Evolutionary conservation across 2,888 invertebrate genomes (phyloP).

Genomic region (Archips crataeganus): DNA sequence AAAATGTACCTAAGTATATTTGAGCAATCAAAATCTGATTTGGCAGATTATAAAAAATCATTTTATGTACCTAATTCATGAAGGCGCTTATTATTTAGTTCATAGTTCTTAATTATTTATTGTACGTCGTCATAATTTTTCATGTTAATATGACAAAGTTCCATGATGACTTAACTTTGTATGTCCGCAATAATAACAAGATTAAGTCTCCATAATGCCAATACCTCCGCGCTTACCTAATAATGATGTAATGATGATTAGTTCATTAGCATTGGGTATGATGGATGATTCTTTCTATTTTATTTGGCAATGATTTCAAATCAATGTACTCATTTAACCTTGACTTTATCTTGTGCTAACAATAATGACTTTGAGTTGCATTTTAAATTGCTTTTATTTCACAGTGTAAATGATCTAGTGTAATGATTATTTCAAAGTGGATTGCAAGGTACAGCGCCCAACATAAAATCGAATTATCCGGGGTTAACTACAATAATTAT

Average conservation of each 20-base stretch:
- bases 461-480: too few species aligned
- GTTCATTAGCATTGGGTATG: constrained; percentile 20
- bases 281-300: constrained; percentile 28
- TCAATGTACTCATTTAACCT: constrained; percentile 14
- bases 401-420: too few species aligned
- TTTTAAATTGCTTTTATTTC: background rate
- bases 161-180: background rate
- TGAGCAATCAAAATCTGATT: too few species aligned
- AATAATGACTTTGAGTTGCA: background rate
- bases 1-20: too few species aligned
- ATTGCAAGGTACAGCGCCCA: too few species aligned
- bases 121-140: too few species aligned
- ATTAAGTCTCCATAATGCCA: constrained; percentile 5
- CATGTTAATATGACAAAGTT: background rate
- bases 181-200: background rate
- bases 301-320: background rate
- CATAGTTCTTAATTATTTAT: too few species aligned
- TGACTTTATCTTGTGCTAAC: constrained; percentile 7
- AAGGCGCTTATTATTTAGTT: too few species aligned
- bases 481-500: too few species aligned
- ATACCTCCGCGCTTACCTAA: constrained; percentile 27
- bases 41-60: too few species aligned
- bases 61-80: too few species aligned
- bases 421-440: too few species aligned
- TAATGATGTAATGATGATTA: constrained; percentile 27